Conservation (phyloP, 2,888 invertebrate genomes). For the Sinodicranocentrus sp. region DNA sequence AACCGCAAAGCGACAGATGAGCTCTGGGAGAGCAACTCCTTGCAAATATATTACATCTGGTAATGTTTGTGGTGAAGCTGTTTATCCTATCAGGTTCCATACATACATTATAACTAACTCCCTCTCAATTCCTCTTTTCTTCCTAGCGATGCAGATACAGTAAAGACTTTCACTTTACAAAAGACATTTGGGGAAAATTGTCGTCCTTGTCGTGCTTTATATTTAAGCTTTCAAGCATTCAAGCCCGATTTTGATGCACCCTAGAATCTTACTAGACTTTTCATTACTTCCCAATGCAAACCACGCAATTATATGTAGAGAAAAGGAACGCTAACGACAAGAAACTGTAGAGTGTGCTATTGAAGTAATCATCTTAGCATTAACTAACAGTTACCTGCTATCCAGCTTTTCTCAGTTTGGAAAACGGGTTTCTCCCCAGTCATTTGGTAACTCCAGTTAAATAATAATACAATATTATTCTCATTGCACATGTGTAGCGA, state of each 20-base stretch:
- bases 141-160: no score
- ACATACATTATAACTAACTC: no score
- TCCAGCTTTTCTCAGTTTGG: background rate
- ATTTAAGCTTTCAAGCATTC: background rate
- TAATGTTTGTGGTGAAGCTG: slow-evolving; percentile 13
- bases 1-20: slow-evolving; percentile 31
- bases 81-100: background rate
- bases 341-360: background rate
- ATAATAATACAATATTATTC: background rate
- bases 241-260: background rate
- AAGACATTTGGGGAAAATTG: slow-evolving; percentile 11
- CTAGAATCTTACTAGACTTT: background rate
- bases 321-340: background rate
- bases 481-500: background rate
- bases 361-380: slow-evolving; percentile 17
- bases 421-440: background rate
- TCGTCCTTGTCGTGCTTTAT: background rate
- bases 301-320: background rate
- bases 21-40: background rate
- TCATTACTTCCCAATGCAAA: slow-evolving; percentile 11
- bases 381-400: no score
- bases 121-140: no score
- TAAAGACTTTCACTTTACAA: slow-evolving; percentile 10
- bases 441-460: background rate
- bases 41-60: slow-evolving; percentile 4